Base-by-base conservation (phyloP, 2,888 invertebrate genomes). In the Chesias legatella region DNA sequence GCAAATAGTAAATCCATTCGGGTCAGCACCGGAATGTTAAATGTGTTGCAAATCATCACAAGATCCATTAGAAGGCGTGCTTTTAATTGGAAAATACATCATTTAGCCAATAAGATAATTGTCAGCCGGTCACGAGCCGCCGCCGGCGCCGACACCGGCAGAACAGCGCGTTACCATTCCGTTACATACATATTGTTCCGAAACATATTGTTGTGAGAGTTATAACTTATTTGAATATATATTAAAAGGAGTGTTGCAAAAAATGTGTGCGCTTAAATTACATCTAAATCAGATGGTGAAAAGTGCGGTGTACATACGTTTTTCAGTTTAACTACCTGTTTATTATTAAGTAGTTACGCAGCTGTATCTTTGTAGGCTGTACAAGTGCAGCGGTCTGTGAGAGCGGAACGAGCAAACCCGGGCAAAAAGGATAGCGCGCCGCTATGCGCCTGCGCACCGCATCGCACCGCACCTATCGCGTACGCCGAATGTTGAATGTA, bases 351-450 rank as follows among this genome's bases (percentile, higher is more conserved):
- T 4, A 29, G 33, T 38, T 25, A 31, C 1, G 33, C 8, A 41
- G 36, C 33, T 45, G 33, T 30, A 9, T 6, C 17, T 13, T 7
- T 4, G 13, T 9, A 4, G 7, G 1, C 17, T 33, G 26, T 10
- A 10, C 11, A 10, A 33, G 36, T 40, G 45, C 36, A 39, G 43
- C 34, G 32, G 25, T 33, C 50, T 58, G 54, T 53, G 55, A 54
- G 56, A 51, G 54, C 53, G 57, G 50, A 52, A 48, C 53, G 42
- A 33, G 20, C 36, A 45, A 30, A 37, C 40, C 36, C 35, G 23
- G 42, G 54, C 47, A 60, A 71, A 70, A 70, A 70, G 62, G 48
- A 47, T 49, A 50, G 48, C 42, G 46, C 43, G 43, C 60, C 63
- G 63, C 62, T 58, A 60, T 49, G 55, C 61, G 58, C 48, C 29